Conservation (phyloP, 2,888 invertebrate species). For the Rhagonycha lutea region DNA sequence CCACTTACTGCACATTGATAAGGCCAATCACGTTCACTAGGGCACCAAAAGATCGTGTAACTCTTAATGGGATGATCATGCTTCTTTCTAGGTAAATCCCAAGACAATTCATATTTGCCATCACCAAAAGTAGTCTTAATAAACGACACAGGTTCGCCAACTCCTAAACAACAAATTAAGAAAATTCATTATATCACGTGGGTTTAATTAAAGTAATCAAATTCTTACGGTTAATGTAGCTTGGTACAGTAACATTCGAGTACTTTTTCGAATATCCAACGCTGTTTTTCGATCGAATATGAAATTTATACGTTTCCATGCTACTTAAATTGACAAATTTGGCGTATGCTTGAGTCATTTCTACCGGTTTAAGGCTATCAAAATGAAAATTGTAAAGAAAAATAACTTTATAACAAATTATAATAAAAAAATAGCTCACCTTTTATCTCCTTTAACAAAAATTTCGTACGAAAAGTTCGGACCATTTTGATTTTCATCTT, state of each 20-base stretch:
- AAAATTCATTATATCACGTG: neutral
- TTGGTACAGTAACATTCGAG: slow-evolving; percentile 66
- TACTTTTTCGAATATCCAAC: slow-evolving; percentile 62
- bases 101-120: slow-evolving; percentile 74
- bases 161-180: slow-evolving; percentile 21
- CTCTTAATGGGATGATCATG: slow-evolving; percentile 56
- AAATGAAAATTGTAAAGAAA: slow-evolving; percentile 16
- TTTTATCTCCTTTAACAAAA: slow-evolving; percentile 46
- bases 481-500: slow-evolving; percentile 71
- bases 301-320: slow-evolving; percentile 57
- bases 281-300: slow-evolving; percentile 65
- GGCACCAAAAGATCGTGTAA: slow-evolving; percentile 81
- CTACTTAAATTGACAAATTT: slow-evolving; percentile 59
- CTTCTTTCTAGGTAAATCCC: slow-evolving; percentile 64
- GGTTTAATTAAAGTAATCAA: neutral
- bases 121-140: slow-evolving; percentile 71
- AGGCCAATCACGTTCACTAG: slow-evolving; percentile 46
- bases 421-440: neutral
- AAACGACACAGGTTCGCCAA: slow-evolving; percentile 40
- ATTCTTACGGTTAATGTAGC: slow-evolving; percentile 57
- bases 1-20: slow-evolving; percentile 51
- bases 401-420: slow-evolving; percentile 3
- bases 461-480: slow-evolving; percentile 73
- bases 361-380: slow-evolving; percentile 54
- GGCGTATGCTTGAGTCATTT: slow-evolving; percentile 65